A percentile compares a stretch with the other conserved stretches of the same genome.
Conservation (phyloP, 2,797 vertebrate genomes). For the Simalia tracyae region DNA sequence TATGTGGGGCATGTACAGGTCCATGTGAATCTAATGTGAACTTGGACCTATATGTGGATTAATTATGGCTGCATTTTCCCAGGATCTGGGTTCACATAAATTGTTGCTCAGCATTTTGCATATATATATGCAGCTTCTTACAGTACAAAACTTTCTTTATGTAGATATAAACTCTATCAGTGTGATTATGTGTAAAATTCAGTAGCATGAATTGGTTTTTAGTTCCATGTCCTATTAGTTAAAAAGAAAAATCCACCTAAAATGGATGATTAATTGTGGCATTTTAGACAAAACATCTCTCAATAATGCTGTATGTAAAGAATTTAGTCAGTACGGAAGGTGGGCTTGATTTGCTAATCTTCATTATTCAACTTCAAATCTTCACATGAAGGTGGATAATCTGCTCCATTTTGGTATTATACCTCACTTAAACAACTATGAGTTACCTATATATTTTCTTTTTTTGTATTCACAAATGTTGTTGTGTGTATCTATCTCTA, state of each 20-base stretch:
- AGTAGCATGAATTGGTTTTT: background rate
- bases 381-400: background rate
- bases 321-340: background rate
- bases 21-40: background rate
- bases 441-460: background rate
- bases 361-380: background rate
- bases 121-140: background rate
- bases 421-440: constrained; percentile 26
- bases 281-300: constrained; percentile 1
- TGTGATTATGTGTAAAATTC: background rate
- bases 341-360: background rate
- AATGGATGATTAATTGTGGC: background rate
- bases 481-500: constrained; percentile 26
- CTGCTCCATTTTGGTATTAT: constrained; percentile 35
- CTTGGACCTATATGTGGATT: too few species aligned
- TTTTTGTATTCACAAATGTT: background rate
- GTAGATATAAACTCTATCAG: background rate
- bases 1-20: background rate
- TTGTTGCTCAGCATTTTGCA: background rate
- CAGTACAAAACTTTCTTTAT: background rate
- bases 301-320: background rate
- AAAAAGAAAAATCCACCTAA: background rate
- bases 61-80: background rate
- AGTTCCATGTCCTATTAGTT: background rate
- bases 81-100: too few species aligned